Evolutionary conservation across 2,113 vertebrate species (phyloP), one percentile per base, ranked within the genome.

Genomic region (Phrynosoma platyrhinos): DNA sequence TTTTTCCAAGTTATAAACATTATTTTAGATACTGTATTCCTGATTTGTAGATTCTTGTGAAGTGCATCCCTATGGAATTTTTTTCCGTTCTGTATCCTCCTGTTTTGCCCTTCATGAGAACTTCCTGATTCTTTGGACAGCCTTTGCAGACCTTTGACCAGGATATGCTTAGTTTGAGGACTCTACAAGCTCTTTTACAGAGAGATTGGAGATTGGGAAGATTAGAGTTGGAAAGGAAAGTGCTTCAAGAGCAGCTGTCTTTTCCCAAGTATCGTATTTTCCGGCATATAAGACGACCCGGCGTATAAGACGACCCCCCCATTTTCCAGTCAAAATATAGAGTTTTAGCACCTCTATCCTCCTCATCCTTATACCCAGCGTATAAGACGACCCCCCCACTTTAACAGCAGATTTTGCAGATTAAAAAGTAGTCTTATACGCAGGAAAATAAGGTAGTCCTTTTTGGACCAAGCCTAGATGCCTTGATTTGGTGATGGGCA

Each of bases 11-110:
- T 55, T 7, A 12, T 7, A 55, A 55, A 55, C 53, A 55, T 55
- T 64, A 36, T 71, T 53, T 85, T 81, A 92, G 88, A 88, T 42
- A 25, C 18, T 25, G 25, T 58, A 0, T 30, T 85, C 30, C 40
- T n/a, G 20, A 1, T 80, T 18, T 32, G 6, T 62, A 81, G n/a
- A 36, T 36, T 32, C n/a, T 21, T 6, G 9, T 81, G 79, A 13
- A 32, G 25, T 69, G 14, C 4, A 74, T 32, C 32, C 13, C 13
- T 32, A 9, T 47, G 23, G 75, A n/a, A n/a, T 79, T 36, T 36
- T 36, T 55, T 3, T 9, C 55, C 1, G 3, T 9, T 53, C 53
- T 80, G 27, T 55, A 53, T 27, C 47, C 13, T 62, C 18, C n/a
- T 62, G 30, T 58, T n/a, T 80, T 4, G 16, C 16, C 1, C 14